Evolutionary conservation across 23 tunicate species (phyloP), one percentile per base, ranked within the genome.

Genomic region (Corella eumyota): DNA sequence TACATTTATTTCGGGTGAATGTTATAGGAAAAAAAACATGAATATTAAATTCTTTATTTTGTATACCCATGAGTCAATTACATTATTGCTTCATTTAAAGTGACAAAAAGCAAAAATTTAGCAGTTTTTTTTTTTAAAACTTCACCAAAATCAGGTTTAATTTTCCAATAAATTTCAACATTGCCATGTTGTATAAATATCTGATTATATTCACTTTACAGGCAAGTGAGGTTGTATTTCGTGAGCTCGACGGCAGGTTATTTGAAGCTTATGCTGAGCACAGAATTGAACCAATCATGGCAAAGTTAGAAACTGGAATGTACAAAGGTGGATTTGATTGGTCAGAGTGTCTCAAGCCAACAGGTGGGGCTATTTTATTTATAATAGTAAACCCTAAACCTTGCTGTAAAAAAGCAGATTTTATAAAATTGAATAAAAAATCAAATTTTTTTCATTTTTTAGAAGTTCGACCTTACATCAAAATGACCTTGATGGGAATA

Each of bases 381-480:
- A 9, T 40, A 40, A 40, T 40, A 9, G 11, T 9, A 11, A 11
- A 40, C 11, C 15, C 11, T 40, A 9, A 40, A 9, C 48, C 48
- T 40, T 40, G 13, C 15, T 40, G 48, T 40, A 40, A 40, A 9
- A n/a, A n/a, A n/a, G n/a, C n/a, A n/a, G n/a, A n/a, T n/a, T n/a
- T n/a, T n/a, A 7, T 11, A 6, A 7, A 25, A 26, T 6, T 15
- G 4, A 6, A 9, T 25, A 53, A 9, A 53, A 53, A 11, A 15
- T 53, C 22, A 54, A 13, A 54, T 54, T 21, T 32, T 71, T 40
- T 9, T 60, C 24, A 26, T 25, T 30, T 32, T 33, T 29, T 59
- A 80, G 90, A 48, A 23, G 96, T 88, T 1, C 80, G 88, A 25
- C 93, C 98, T n/a, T 92, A 92, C 62, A 76, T 92, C 60, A 92